Base-by-base conservation (phyloP, 2,888 invertebrate species). In the Labia minor region DNA sequence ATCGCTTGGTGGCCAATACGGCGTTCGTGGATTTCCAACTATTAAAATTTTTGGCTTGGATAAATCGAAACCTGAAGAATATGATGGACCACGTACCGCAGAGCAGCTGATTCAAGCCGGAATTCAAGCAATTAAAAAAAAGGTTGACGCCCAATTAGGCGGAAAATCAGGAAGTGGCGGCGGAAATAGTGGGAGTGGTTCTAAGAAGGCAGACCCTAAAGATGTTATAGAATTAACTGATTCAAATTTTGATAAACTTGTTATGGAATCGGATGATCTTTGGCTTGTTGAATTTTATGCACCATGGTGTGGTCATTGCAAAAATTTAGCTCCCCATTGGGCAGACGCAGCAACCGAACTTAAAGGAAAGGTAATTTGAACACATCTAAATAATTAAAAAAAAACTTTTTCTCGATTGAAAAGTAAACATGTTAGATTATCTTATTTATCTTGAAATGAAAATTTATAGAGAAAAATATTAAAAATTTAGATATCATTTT, bases 261-360 rank as follows among this genome's bases (percentile, higher is more conserved):
- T 99, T 16, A 77, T 97, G 72, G 84, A 92, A 72, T 95, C 95
- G 64, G 92, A 97, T 16, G 97, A 98, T 75, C 84, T 95, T 78
- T 98, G 97, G 96, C 79, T 99, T 72, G 95, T 99, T 1, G 97
- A 98, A 79, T 98, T 99, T 83, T 98, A 87, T 78, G 98, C 98
- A 4, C 93, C 93, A 0, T 95, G 95, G 91, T 96, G 95, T 77
- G 95, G 95, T 3, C 95, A 96, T 78, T 96, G 96, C 80, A 97
- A 98, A 81, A 95, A 89, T 76, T 81, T 99, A 66, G 97, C 91
- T 66, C 98, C 98, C 0, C 92, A 96, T 71, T 99, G 97, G 97
- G 91, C 90, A 11, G 86, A 89, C 75, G 99, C 99, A 1, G 98
- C 99, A 18, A 81, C 87, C 2, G 90, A 96, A 76, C 85, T 99